Evolutionary conservation across 2,888 invertebrate genomes (phyloP), one percentile per base, ranked within the genome.

Genomic region (Netelia melanura): DNA sequence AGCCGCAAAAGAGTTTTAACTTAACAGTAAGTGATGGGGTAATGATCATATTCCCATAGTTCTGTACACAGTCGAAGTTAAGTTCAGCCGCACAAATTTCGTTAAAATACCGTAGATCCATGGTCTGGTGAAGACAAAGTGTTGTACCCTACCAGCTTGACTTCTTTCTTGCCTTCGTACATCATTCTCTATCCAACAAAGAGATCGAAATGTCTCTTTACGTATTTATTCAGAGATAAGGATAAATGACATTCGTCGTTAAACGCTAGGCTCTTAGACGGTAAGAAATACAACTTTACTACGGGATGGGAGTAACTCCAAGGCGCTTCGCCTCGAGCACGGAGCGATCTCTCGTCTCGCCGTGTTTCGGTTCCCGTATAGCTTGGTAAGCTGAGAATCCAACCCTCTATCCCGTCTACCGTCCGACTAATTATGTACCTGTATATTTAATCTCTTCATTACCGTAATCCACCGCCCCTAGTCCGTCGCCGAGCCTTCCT

Each of bases 371-470:
- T 54, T 44, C 44, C 54, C 72, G 21, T 52, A 61, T 68, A 72
- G 72, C 72, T 62, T 54, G 11, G 54, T 64, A 71, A 43, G 65
- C 52, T 14, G 30, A 70, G 23, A 48, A 43, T 58, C 30, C 65
- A 43, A 61, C 58, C 10, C 30, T 58, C 72, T 54, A 52, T 58
- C 76, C 65, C 75, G 48, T 82, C 30, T 56, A 64, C 65, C 76
- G 54, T 62, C 81, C 72, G 83, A 79, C 85, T 85, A 85, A 86
- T 85, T 81, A 86, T 86, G 83, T 85, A 85, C 85, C 86, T 83
- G 84, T 83, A 85, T 86, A 87, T 89, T 87, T 89, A 87, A 89
- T 89, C 86, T 87, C 86, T 89, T 89, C 87, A 89, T 89, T 88
- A 88, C 78, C 84, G 86, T 87, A 88, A 88, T 88, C 86, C 84